Base-by-base conservation (phyloP, 2,797 vertebrate species). In the Philypnodon macrostomus region DNA sequence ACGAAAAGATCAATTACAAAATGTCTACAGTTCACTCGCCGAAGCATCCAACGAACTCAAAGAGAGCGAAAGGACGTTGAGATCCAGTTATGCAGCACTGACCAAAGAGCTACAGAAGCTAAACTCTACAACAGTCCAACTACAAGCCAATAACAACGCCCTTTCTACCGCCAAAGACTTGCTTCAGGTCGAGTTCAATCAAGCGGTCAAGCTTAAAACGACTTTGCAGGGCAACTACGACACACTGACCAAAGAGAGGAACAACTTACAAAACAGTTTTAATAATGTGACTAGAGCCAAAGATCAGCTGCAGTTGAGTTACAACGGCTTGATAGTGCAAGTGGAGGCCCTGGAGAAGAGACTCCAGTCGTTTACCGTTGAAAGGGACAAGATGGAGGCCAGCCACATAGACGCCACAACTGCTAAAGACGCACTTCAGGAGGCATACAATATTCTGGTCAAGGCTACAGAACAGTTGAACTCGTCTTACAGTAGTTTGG, bases 221-320 rank as follows among this genome's bases (percentile, higher is more conserved):
- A 48, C 59, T 2, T 4, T 69, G 2, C 42, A 80, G 53, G 3
- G 11, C 18, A 49, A 0, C 13, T 48, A 15, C 8, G 16, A 49
- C 14, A 24, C 36, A 4, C 19, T 49, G 21, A 69, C n/a, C 14
- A 49, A 8, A 26, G 79, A 83, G 0, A 79, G 54, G 21, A 12
- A 85, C 54, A 72, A 57, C 29, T 49, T 85, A 8, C 69, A 80
- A 32, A 84, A 80, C 59, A 64, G 64, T 41, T 55, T 54, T 18
- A 81, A 84, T 7, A 84, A 77, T 7, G 58, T 46, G 0, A 80
- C 53, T 17, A 51, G 71, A 36, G 7, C 47, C 14, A 80, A 21
- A 40, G 66, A 79, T 4, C 39, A 64, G 15, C 34, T 83, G 14
- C 79, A 79, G 34, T 1, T 10, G n/a, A 56, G 12, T 3, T 80